Conservation (phyloP, 37 sponge, comb jelly and placozoan genomes). For the Hormiphora californensis region DNA sequence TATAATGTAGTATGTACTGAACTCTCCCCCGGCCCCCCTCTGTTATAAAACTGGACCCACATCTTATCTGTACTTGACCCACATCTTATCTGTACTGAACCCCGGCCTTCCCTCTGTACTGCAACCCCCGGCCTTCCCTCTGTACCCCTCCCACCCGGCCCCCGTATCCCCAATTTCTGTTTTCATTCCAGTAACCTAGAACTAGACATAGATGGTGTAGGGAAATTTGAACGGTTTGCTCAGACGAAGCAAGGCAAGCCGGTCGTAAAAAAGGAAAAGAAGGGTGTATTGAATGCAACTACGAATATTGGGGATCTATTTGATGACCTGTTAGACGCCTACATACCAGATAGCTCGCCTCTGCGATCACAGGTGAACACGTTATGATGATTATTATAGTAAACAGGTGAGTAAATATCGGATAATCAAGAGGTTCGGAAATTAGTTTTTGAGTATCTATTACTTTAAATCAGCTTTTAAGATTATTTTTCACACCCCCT, state of each 20-base stretch:
- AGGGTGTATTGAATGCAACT: slow-evolving; percentile 33
- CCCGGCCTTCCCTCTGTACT: too few species aligned
- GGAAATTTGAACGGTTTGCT: slow-evolving; percentile 24
- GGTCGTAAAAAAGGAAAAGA: slow-evolving; percentile 37
- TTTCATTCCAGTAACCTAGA: slow-evolving; percentile 48
- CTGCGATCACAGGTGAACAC: slow-evolving; percentile 14
- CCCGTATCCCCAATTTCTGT: too few species aligned
- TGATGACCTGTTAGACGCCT: slow-evolving; percentile 14
- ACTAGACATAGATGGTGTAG: slow-evolving; percentile 32
- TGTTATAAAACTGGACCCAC: too few species aligned
- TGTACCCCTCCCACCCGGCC: too few species aligned
- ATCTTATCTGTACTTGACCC: too few species aligned
- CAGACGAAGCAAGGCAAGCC: not conserved
- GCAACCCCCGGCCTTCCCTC: too few species aligned
- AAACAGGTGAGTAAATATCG: not conserved
- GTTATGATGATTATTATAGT: too few species aligned
- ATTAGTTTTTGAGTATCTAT: not conserved
- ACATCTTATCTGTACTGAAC: too few species aligned
- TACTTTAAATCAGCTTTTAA: not conserved
- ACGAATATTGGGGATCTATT: slow-evolving; percentile 36
- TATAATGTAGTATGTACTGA: too few species aligned
- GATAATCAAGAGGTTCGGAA: not conserved
- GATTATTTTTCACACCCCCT: not conserved
- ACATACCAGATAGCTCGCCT: not conserved
- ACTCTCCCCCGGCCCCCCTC: too few species aligned